Evolutionary conservation across 2,888 invertebrate species (phyloP).

Genomic region (Clistopyga incitator): DNA sequence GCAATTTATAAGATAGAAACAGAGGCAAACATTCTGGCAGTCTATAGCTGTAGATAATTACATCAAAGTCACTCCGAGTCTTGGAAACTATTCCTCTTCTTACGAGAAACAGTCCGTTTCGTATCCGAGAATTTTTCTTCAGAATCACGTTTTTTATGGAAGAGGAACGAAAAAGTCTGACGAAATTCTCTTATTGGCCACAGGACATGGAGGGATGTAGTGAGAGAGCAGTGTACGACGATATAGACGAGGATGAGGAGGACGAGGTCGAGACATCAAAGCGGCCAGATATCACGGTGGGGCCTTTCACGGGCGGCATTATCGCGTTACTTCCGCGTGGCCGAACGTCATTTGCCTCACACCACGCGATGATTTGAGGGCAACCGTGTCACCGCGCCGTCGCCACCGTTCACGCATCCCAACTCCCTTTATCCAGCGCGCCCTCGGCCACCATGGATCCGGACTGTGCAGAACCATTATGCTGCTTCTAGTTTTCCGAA

Average conservation of each 20-base stretch:
- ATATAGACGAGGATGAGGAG: constrained; percentile 41
- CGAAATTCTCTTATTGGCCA: constrained; percentile 32
- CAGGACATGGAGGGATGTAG: constrained; percentile 31
- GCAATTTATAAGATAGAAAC: neutral
- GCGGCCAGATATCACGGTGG: constrained; percentile 78
- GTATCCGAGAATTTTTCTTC: neutral
- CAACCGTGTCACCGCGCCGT: constrained; percentile 75
- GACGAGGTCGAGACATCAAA: constrained; percentile 76
- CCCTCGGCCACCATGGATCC: constrained; percentile 27
- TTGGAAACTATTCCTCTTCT: neutral
- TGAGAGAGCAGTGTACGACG: constrained; percentile 20
- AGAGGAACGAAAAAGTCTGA: constrained; percentile 16
- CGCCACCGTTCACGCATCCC: constrained; percentile 67
- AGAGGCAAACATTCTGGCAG: neutral
- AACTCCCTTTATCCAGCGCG: constrained; percentile 57
- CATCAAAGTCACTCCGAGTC: neutral
- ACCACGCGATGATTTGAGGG: constrained; percentile 83
- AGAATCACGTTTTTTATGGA: neutral
- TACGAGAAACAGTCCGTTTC: neutral
- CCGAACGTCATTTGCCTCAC: constrained; percentile 81
- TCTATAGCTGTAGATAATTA: neutral
- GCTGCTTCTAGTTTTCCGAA: constrained; percentile 43
- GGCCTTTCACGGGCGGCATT: constrained; percentile 81
- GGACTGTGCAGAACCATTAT: constrained; percentile 57
- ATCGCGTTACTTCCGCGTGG: constrained; percentile 82